phyloP scores from a whole-genome alignment of 2,888 invertebrate genomes.

The Hermaeophaga mercurialis region DNA sequence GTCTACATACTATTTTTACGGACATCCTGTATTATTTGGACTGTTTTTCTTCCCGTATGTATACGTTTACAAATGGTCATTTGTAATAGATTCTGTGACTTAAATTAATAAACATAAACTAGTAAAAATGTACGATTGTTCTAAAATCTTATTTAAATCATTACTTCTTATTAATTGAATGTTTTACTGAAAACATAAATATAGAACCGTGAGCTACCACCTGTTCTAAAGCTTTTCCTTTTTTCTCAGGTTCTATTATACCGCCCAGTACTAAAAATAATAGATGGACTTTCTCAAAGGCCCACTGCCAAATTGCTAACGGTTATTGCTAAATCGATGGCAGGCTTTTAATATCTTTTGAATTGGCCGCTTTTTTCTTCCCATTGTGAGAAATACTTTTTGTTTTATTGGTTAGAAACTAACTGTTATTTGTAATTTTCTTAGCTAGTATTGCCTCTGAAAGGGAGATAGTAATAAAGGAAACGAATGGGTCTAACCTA shows the following conservation, averaged over 20 bases:
- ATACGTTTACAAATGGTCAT: too few species aligned
- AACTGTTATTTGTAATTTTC: constrained; percentile 8
- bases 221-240: neutral
- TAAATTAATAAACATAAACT: too few species aligned
- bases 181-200: too few species aligned
- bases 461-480: constrained; percentile 1
- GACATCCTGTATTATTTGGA: too few species aligned
- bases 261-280: constrained; percentile 36
- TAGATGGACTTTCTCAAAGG: constrained; percentile 36
- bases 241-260: neutral
- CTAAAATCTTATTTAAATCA: too few species aligned
- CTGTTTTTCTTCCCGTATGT: too few species aligned
- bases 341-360: constrained; percentile 37
- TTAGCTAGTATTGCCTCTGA: neutral
- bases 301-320: constrained; percentile 37
- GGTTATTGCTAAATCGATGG: constrained; percentile 38
- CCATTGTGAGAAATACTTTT: constrained; percentile 28
- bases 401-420: constrained; percentile 27
- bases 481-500: too few species aligned
- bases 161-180: too few species aligned
- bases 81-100: too few species aligned
- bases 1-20: too few species aligned
- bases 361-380: constrained; percentile 30
- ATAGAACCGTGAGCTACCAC: too few species aligned
- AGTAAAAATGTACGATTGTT: too few species aligned